Conservation (phyloP, 1,140 invertebrate species). For the Tachypleus tridentatus region DNA sequence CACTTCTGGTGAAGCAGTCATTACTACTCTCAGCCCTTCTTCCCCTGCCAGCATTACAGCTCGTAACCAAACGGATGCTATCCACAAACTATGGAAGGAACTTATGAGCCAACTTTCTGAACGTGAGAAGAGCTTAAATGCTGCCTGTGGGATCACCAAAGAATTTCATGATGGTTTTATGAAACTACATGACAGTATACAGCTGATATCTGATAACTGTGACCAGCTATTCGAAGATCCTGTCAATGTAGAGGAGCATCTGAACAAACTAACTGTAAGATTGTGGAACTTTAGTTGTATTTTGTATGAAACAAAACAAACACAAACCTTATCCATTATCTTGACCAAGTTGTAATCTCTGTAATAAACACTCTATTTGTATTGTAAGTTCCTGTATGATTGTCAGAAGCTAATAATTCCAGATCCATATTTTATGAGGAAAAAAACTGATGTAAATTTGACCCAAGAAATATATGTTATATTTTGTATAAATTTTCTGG, state of each 20-base stretch:
- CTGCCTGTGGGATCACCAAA: slow-evolving; percentile 72
- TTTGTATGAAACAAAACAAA: slow-evolving; percentile 43
- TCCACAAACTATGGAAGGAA: slow-evolving; percentile 58
- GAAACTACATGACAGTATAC: slow-evolving; percentile 62
- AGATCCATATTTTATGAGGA: too few relatives aligned
- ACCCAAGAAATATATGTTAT: too few relatives aligned
- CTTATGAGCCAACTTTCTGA: slow-evolving; percentile 63
- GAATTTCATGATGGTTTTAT: slow-evolving; percentile 78
- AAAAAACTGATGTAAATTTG: too few relatives aligned
- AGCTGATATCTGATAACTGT: slow-evolving; percentile 69
- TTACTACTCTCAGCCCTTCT: slow-evolving; percentile 52
- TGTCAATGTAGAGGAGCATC: slow-evolving; percentile 66
- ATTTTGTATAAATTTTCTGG: too few relatives aligned
- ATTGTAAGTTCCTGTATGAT: too few relatives aligned
- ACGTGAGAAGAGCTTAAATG: slow-evolving; percentile 66
- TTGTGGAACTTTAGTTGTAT: not conserved
- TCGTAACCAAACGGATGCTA: slow-evolving; percentile 40
- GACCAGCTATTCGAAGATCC: slow-evolving; percentile 56
- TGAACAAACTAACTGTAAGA: slow-evolving; percentile 53
- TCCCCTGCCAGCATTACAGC: slow-evolving; percentile 58
- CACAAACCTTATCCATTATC: slow-evolving; percentile 35
- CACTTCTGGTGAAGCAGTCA: slow-evolving; percentile 59
- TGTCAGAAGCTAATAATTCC: too few relatives aligned
- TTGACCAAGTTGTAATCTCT: too few relatives aligned
- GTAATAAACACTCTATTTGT: too few relatives aligned